Base-by-base conservation (phyloP, 2,113 vertebrate genomes). In the Camelus bactrianus region DNA sequence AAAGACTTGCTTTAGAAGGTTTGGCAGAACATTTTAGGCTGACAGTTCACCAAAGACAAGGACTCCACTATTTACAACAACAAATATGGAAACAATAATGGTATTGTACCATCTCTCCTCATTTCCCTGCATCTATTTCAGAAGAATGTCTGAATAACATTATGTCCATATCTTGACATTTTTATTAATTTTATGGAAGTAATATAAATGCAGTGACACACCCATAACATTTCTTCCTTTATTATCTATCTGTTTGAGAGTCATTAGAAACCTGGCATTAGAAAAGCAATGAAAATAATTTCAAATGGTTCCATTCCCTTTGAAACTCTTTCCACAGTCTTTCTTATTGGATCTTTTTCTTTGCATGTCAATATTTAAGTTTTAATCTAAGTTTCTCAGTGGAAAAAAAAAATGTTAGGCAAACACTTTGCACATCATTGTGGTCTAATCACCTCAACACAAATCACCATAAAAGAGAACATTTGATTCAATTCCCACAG, bases 171-270 rank as follows among this genome's bases (percentile, higher is more conserved):
- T 95, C 97, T 95, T 97, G 93, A 70, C 19, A 67, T 83, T 97
- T 96, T 98, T 96, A 88, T 73, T 2, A 84, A 96, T 93, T 98
- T 96, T 97, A 87, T 88, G 85, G 94, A 87, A 58, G 75, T 17
- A 96, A 17, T 95, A 90, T 94, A 96, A 97, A 86, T 46, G 72
- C 67, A 58, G 24, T 96, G 87, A 97, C 84, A 97, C 0, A 3
- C 52, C 77, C 87, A 32, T 75, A 94, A 92, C 92, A 90, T 87
- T 83, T 98, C 85, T 79, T 67, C 56, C 64, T 89, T 50, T 95
- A 97, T 97, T 86, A 97, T 87, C 80, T 94, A 93, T 54, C 87
- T 94, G 22, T 91, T 95, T 97, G 50, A 95, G 97, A 97, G 24
- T 87, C 67, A 96, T 97, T 95, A 88, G 83, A 96, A 98, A 96